Conservation (phyloP, 1,140 invertebrate genomes). For the Steinernema feltiae region DNA sequence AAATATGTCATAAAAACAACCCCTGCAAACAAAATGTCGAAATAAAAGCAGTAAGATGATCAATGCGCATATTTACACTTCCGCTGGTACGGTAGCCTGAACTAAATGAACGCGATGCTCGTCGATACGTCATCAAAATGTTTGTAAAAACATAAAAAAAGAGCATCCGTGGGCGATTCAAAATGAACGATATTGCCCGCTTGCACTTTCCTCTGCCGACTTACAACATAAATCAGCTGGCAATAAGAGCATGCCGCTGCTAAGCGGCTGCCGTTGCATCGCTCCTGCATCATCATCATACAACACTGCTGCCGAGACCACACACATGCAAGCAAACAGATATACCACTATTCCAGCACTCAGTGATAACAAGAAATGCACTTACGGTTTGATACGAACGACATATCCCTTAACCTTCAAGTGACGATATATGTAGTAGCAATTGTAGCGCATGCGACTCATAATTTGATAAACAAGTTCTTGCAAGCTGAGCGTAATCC, state of each 20-base stretch:
- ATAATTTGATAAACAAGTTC: no score
- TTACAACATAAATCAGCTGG: constrained; percentile 9
- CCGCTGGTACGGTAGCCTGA: not conserved
- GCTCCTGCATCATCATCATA: not conserved
- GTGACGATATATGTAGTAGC: no score
- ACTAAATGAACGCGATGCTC: not conserved
- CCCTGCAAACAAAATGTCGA: not conserved
- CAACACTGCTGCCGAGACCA: not conserved
- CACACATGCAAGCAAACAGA: not conserved
- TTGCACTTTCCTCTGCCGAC: constrained; percentile 7
- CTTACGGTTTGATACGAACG: no score
- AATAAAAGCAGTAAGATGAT: not conserved
- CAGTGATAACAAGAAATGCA: no score
- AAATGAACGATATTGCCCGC: not conserved
- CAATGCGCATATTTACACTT: not conserved
- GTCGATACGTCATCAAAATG: not conserved
- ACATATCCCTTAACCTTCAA: no score
- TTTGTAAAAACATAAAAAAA: constrained; percentile 11
- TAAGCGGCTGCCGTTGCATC: not conserved
- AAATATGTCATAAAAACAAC: not conserved
- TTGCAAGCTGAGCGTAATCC: no score
- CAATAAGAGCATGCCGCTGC: constrained; percentile 4
- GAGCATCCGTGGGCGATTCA: not conserved
- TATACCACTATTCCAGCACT: no score
- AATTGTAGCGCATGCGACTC: no score